Evolutionary conservation across 2,113 vertebrate genomes (phyloP).

Genomic region (Amphilophus citrinellus): DNA sequence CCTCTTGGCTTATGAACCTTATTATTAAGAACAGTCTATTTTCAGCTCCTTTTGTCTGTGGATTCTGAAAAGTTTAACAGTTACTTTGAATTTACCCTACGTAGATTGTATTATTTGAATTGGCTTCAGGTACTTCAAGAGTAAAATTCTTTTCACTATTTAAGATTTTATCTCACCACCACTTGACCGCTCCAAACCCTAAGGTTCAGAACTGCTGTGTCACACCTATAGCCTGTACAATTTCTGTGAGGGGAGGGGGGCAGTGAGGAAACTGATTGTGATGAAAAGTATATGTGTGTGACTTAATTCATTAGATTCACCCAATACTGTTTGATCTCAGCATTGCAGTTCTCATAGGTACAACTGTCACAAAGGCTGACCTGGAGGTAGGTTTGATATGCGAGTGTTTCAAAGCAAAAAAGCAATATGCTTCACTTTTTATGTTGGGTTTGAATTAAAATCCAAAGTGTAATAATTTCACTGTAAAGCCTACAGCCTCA

Average conservation of each 20-base stretch:
- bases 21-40: not conserved
- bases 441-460: not conserved
- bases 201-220: not conserved
- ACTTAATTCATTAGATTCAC: not conserved
- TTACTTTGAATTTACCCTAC: not conserved
- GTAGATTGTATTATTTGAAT: too few species aligned
- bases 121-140: not conserved
- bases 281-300: not conserved
- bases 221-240: not conserved
- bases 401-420: not conserved
- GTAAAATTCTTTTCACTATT: not conserved
- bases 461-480: not conserved
- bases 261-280: not conserved
- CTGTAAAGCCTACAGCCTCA: not conserved
- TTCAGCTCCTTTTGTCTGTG: not conserved
- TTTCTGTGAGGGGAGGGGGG: not conserved
- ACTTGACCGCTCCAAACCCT: not conserved
- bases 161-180: conserved; percentile 1
- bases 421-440: not conserved
- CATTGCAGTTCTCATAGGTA: not conserved
- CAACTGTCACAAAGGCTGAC: not conserved
- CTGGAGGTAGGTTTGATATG: not conserved
- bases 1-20: not conserved
- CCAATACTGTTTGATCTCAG: not conserved
- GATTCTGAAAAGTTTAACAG: not conserved